Percentiles rank a stretch among this genome's conserved stretches.
phyloP scores from a whole-genome alignment of 2,113 vertebrate genomes.

The Candoia aspera region DNA sequence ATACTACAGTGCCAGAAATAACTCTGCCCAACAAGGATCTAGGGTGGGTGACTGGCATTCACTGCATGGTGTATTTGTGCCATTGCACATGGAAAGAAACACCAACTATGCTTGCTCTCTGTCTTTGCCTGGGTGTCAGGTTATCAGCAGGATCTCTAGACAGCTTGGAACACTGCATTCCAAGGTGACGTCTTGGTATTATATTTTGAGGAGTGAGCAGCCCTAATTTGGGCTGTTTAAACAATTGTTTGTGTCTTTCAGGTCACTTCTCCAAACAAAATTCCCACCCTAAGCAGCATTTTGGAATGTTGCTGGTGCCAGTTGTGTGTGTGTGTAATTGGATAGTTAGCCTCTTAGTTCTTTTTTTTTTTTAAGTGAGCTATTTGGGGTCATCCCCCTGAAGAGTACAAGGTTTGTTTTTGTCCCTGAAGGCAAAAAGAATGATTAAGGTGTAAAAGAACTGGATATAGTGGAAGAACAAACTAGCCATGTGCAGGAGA shows the following conservation, averaged over 20 bases:
- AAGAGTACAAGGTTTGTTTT: not conserved
- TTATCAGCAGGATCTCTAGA: not conserved
- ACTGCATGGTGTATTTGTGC: slow-evolving; percentile 35
- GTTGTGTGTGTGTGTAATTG: not conserved
- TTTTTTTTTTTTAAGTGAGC: not conserved
- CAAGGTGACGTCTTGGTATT: slow-evolving; percentile 3
- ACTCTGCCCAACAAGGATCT: slow-evolving; percentile 45
- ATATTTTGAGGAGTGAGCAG: not conserved
- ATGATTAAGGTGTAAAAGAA: not conserved
- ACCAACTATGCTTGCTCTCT: not conserved
- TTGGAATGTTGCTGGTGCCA: not conserved
- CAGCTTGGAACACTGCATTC: not conserved
- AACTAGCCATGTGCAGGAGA: not conserved
- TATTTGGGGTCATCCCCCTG: not conserved
- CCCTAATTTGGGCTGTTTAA: not conserved
- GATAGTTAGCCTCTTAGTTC: not conserved
- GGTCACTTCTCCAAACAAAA: not conserved
- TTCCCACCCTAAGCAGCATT: not conserved
- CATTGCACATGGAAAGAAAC: not conserved
- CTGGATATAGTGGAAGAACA: not conserved
- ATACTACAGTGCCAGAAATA: slow-evolving; percentile 62
- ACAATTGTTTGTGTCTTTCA: not conserved
- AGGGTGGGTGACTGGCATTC: slow-evolving; percentile 37
- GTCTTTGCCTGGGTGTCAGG: not conserved
- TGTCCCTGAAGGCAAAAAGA: not conserved